A percentile compares a stretch with the other conserved stretches of the same genome.
phyloP scores from a whole-genome alignment of 2,888 invertebrate genomes.

The Azorinus chamasolen region DNA sequence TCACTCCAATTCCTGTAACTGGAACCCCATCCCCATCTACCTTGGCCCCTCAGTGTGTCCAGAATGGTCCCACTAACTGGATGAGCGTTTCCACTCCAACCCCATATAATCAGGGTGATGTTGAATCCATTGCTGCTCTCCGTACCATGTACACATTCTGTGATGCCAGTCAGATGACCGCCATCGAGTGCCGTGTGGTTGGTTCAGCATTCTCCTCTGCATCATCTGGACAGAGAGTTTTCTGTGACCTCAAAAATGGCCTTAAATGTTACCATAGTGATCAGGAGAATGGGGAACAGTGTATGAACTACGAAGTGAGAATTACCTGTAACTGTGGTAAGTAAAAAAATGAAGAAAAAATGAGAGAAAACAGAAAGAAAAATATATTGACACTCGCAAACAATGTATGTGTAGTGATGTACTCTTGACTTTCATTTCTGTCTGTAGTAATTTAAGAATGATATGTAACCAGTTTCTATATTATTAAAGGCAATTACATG shows the following conservation, averaged over 20 bases:
- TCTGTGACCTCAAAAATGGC: conserved; percentile 88
- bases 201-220: conserved; percentile 89
- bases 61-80: conserved; percentile 93
- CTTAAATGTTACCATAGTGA: conserved; percentile 73
- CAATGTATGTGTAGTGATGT: too few species aligned
- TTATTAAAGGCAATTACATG: too few species aligned
- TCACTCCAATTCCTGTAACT: conserved; percentile 21
- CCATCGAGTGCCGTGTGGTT: conserved; percentile 92
- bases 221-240: conserved; percentile 91
- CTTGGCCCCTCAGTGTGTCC: conserved; percentile 87
- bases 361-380: too few species aligned
- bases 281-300: conserved; percentile 67
- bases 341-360: conserved; percentile 20
- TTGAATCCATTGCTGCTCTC: conserved; percentile 75
- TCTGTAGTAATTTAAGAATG: too few species aligned
- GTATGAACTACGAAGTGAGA: conserved; percentile 84
- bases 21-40: conserved; percentile 57
- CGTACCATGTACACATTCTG: conserved; percentile 75
- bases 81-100: conserved; percentile 88
- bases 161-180: conserved; percentile 83
- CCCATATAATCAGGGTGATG: conserved; percentile 79
- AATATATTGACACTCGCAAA: too few species aligned
- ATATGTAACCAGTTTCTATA: too few species aligned
- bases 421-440: too few species aligned
- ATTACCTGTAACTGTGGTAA: conserved; percentile 87